phyloP scores from a whole-genome alignment of 2,888 invertebrate genomes.

The Aproaerema taeniolella region DNA sequence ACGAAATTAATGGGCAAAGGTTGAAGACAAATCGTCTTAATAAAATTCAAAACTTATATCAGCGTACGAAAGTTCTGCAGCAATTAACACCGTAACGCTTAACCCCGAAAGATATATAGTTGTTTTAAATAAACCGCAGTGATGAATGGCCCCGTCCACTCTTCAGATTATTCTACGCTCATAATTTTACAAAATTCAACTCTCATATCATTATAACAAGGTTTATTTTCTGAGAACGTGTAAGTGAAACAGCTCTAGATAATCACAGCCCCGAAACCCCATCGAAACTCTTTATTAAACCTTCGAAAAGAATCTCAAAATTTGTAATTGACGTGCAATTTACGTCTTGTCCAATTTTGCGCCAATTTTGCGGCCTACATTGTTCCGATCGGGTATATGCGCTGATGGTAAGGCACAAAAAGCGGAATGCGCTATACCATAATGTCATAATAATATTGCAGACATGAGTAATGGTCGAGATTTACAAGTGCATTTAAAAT shows the following conservation, averaged over 20 bases:
- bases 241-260: slow-evolving; percentile 23
- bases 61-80: slow-evolving; percentile 21
- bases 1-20: slow-evolving; percentile 19
- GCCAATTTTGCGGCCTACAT: slow-evolving; percentile 55
- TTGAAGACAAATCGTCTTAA: slow-evolving; percentile 30
- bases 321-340: slow-evolving; percentile 22
- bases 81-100: slow-evolving; percentile 33
- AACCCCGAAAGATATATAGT: slow-evolving; percentile 40
- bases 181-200: slow-evolving; percentile 11
- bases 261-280: slow-evolving; percentile 23
- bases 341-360: slow-evolving; percentile 55
- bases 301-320: slow-evolving; percentile 29
- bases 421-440: slow-evolving; percentile 30
- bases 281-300: slow-evolving; percentile 28
- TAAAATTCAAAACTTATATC: slow-evolving; percentile 7
- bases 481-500: slow-evolving; percentile 47
- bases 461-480: slow-evolving; percentile 45
- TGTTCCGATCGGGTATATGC: slow-evolving; percentile 26
- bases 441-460: slow-evolving; percentile 46
- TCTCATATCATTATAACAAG: background rate
- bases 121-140: slow-evolving; percentile 44
- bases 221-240: background rate
- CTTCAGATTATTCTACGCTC: slow-evolving; percentile 24
- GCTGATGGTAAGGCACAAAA: slow-evolving; percentile 38
- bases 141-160: slow-evolving; percentile 36